These are phyloP conservation scores for Brachyistius frenatus DNA, from an alignment of 2,113 vertebrate species.

Conservation along the genomic window DNA sequence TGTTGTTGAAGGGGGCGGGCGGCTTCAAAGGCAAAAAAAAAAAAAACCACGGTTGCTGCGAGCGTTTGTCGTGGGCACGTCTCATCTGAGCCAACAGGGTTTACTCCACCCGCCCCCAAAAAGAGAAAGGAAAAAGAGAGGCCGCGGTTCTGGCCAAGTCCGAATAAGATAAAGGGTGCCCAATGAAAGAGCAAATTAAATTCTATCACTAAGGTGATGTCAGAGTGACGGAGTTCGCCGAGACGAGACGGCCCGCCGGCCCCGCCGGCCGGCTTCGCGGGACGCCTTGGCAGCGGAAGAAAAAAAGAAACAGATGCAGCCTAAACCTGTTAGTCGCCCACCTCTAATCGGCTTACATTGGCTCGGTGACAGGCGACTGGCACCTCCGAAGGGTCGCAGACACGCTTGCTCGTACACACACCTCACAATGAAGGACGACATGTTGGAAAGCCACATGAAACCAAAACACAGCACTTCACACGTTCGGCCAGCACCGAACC, in stretches of 20 bases:
- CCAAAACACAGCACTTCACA: constrained; percentile 62
- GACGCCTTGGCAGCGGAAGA: constrained; percentile 70
- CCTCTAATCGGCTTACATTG: constrained; percentile 87
- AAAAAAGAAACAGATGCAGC: constrained; percentile 82
- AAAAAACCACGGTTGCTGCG: constrained; percentile 13
- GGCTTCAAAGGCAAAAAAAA: constrained; percentile 45
- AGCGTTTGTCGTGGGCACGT: constrained; percentile 34
- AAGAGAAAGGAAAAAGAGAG: neutral
- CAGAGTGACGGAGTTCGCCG: constrained; percentile 62
- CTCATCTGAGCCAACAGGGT: constrained; percentile 53
- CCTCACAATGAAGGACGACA: constrained; percentile 61
- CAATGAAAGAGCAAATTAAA: constrained; percentile 61
- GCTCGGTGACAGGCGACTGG: constrained; percentile 80
- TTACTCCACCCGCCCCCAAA: constrained; percentile 2
- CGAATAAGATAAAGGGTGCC: constrained; percentile 35
- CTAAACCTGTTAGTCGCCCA: constrained; percentile 83
- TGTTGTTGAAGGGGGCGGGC: constrained; percentile 11
- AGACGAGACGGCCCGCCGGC: constrained; percentile 59
- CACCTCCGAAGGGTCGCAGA: constrained; percentile 74
- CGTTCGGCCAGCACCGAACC: constrained; percentile 19
- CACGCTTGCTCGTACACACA: constrained; percentile 63
- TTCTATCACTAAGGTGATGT: constrained; percentile 71
- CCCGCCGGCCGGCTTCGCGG: constrained; percentile 41
- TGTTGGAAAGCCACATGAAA: constrained; percentile 77
- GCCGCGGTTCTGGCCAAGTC: constrained; percentile 15